Conservation (phyloP, 1,140 invertebrate genomes). For the Brachionus rubens region DNA sequence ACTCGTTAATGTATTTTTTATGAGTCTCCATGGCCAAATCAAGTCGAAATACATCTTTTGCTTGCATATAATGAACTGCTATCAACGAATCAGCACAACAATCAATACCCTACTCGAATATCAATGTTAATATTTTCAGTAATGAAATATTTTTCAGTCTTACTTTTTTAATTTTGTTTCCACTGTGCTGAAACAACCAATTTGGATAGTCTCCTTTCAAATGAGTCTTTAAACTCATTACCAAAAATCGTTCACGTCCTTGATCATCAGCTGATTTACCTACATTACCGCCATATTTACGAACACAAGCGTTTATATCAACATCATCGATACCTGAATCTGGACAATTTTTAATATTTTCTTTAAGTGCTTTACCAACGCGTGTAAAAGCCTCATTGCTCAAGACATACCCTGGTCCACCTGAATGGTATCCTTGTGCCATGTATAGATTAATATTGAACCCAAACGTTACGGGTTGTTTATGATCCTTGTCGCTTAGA, state of each 20-base stretch:
- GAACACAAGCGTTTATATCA: constrained; percentile 11
- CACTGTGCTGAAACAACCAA: background rate
- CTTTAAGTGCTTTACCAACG: background rate
- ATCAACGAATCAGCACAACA: constrained; percentile 93
- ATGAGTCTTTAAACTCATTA: background rate
- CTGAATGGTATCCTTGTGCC: constrained; percentile 43
- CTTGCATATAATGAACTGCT: constrained; percentile 85
- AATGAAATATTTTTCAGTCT: no score
- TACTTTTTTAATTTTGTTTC: background rate
- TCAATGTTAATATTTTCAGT: no score
- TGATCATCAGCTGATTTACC: constrained; percentile 17
- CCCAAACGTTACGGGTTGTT: constrained; percentile 48
- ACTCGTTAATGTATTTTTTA: background rate
- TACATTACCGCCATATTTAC: background rate
- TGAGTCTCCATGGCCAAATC: background rate
- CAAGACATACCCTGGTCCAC: constrained; percentile 55
- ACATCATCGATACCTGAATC: constrained; percentile 27
- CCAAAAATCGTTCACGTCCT: background rate
- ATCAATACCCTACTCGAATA: constrained; percentile 80
- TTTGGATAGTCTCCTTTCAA: background rate
- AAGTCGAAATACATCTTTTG: background rate
- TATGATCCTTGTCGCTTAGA: constrained; percentile 50
- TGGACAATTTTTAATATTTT: constrained; percentile 13
- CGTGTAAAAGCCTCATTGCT: constrained; percentile 46
- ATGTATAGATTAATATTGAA: constrained; percentile 23